Percentiles rank a stretch among this genome's conserved stretches.
phyloP scores from a whole-genome alignment of 2,888 invertebrate genomes.

The Lycocerus yunnanus region DNA sequence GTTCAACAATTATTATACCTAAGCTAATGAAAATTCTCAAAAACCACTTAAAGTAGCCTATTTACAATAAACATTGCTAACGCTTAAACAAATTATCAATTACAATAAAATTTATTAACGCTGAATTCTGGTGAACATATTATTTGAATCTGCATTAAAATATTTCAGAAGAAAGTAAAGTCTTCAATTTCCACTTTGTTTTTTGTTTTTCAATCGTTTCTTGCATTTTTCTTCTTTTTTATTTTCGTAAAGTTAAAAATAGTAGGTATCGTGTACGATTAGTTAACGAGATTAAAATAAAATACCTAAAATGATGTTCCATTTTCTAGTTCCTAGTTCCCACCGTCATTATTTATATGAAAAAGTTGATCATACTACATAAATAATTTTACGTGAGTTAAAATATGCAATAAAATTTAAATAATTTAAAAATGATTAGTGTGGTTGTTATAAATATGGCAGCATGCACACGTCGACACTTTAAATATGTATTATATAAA shows the following conservation, averaged over 20 bases:
- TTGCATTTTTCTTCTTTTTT: not conserved
- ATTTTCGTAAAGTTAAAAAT: not conserved
- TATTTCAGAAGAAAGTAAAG: not conserved
- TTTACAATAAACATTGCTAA: conserved; percentile 27
- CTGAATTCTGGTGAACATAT: not conserved
- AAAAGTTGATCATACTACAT: not conserved
- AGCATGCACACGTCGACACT: conserved; percentile 3
- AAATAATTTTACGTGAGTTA: not conserved
- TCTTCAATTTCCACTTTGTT: not conserved
- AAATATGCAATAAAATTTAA: not conserved
- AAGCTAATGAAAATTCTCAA: conserved; percentile 34
- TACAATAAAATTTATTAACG: conserved; percentile 31
- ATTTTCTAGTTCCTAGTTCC: not conserved
- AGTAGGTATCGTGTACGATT: not conserved
- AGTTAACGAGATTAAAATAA: not conserved
- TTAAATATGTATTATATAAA: conserved; percentile 4
- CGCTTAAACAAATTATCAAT: conserved; percentile 29
- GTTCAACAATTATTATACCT: conserved; percentile 19
- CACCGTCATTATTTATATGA: not conserved
- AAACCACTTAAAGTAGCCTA: conserved; percentile 32
- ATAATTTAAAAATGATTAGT: conserved; percentile 4
- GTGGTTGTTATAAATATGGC: conserved; percentile 1
- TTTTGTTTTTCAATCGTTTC: not conserved
- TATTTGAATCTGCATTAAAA: not conserved
- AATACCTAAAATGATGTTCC: not conserved